Evolutionary conservation across 1,140 invertebrate species (phyloP).

Genomic region (Panagrolaimus sp.): DNA sequence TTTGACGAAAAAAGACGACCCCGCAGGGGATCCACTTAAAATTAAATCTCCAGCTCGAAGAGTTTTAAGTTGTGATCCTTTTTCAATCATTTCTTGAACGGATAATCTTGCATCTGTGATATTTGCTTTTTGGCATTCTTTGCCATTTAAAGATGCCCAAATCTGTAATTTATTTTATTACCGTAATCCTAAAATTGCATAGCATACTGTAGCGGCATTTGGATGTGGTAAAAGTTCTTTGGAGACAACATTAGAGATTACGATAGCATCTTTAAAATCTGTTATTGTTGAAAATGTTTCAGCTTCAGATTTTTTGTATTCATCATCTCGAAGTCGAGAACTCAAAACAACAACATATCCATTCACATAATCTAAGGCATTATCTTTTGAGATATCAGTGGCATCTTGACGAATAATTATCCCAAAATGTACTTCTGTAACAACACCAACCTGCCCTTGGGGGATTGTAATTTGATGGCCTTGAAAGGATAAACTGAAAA

Average conservation of each 20-base stretch:
- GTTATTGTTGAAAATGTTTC: background rate
- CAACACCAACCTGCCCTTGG: constrained; percentile 15
- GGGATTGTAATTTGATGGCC: constrained; percentile 16
- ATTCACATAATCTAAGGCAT: constrained; percentile 1
- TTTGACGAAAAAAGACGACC: constrained; percentile 8
- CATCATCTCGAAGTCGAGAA: background rate
- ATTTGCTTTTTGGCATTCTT: constrained; percentile 16
- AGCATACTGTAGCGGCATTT: constrained; percentile 12
- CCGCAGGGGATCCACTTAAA: constrained; percentile 13
- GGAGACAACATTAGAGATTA: background rate
- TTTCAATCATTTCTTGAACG: constrained; percentile 17
- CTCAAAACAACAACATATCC: constrained; percentile 23
- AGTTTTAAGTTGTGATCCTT: constrained; percentile 19
- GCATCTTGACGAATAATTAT: constrained; percentile 21
- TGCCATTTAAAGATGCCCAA: constrained; percentile 20
- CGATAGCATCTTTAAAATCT: background rate
- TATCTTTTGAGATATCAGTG: constrained; percentile 7
- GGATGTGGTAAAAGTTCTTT: background rate
- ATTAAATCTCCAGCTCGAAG: constrained; percentile 14
- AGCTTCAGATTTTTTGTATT: background rate
- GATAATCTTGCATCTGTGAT: constrained; percentile 1
- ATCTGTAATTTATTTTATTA: background rate
- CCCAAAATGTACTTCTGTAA: constrained; percentile 19
- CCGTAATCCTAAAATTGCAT: background rate
- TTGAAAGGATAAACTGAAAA: constrained; percentile 1